phyloP scores from a whole-genome alignment of 2,797 vertebrate species.

The Coccyzus lansbergi region DNA sequence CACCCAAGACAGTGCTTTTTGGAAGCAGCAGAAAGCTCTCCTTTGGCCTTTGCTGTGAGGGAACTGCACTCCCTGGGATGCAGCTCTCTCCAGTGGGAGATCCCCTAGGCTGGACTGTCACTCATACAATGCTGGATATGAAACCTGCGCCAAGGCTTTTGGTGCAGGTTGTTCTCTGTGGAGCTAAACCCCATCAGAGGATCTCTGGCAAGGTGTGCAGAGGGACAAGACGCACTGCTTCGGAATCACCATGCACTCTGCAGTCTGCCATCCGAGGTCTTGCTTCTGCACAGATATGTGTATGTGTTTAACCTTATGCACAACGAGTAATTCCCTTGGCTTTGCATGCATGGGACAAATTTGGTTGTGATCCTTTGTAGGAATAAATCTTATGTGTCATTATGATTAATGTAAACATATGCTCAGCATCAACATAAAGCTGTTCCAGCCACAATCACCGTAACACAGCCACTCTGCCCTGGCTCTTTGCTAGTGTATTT shows the following conservation, averaged over 20 bases:
- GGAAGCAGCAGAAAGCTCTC: neutral
- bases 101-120: neutral
- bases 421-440: neutral
- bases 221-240: neutral
- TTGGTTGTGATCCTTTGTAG: neutral
- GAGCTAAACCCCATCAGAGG: neutral
- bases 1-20: neutral
- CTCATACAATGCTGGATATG: fast-evolving
- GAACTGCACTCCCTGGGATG: neutral
- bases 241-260: neutral
- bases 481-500: neutral
- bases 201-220: fast-evolving
- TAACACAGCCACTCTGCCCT: neutral
- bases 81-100: neutral
- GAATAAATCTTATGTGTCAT: neutral
- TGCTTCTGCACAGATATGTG: neutral
- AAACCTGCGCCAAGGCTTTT: fast-evolving
- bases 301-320: neutral
- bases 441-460: neutral
- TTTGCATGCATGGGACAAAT: neutral
- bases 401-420: neutral
- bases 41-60: neutral
- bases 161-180: neutral
- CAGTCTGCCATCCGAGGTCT: neutral
- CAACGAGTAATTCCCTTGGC: neutral